Percentiles rank a stretch among this genome's conserved stretches.
Evolutionary conservation across 2,797 vertebrate species (phyloP).

Genomic region (Trachops cirrhosus): DNA sequence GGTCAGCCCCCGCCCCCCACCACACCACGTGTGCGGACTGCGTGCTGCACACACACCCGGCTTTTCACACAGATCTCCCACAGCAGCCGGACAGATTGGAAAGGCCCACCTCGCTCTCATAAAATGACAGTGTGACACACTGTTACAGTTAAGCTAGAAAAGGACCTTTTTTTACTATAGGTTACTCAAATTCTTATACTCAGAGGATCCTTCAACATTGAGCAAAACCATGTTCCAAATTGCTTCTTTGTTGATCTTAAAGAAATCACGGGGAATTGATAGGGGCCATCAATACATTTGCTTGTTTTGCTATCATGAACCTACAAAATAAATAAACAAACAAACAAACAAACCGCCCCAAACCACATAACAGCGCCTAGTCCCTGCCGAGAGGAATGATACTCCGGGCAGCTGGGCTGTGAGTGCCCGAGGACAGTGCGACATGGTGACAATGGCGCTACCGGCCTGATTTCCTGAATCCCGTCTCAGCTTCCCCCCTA

Average conservation of each 20-base stretch:
- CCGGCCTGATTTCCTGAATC: background rate
- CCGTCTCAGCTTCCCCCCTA: background rate
- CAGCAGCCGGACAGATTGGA: background rate
- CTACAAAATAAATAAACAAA: background rate
- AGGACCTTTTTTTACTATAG: background rate
- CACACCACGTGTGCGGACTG: fast-evolving
- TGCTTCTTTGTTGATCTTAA: slow-evolving; percentile 23
- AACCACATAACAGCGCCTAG: background rate
- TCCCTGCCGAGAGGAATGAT: background rate
- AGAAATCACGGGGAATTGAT: background rate
- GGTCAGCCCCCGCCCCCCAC: fast-evolving
- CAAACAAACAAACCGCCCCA: background rate
- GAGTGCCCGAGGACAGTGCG: too few species aligned
- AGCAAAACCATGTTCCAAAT: background rate
- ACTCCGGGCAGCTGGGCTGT: background rate
- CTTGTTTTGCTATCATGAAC: background rate
- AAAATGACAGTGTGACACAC: background rate
- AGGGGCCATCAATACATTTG: background rate
- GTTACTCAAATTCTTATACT: background rate
- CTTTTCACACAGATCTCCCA: background rate
- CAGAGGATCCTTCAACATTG: background rate
- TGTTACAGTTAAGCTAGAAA: background rate
- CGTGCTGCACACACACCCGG: fast-evolving
- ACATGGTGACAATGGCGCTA: fast-evolving
- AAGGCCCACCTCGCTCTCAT: background rate